Base-by-base conservation (phyloP, 2,113 vertebrate species). In the Anarhynchus alexandrinus region DNA sequence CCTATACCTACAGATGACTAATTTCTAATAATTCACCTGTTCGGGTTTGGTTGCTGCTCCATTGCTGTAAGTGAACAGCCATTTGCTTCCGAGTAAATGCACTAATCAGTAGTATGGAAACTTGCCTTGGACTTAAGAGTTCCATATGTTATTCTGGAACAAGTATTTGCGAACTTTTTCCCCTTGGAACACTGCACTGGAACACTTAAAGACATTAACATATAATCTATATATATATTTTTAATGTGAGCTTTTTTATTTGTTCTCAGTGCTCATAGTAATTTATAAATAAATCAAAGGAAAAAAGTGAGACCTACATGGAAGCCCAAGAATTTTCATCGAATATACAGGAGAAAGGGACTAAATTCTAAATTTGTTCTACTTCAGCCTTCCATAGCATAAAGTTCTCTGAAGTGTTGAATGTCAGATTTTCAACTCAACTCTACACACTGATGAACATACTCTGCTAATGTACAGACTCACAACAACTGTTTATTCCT, bases 11-110 rank as follows among this genome's bases (percentile, higher is more conserved):
- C 8, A 57, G 17, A 86, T 15, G 22, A 77, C 20, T 12, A 6
- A 8, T 55, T 88, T 58, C 61, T 64, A 55, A 6, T 23, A 88
- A 59, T 38, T 42, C 22, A 42, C 26, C 47, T 34, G 17, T 12
- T 66, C n/a, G 13, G 13, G 55, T 85, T 34, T 29, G 43, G 45
- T 26, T 57, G 15, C 58, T 61, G 43, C 26, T 47, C 40, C 15
- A 1, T 5, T 13, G 26, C 76, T n/a, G 2, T 9, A 54, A 40
- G 38, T 0, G 0, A 81, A 25, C 0, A 40, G 38, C 36, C n/a
- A 38, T 23, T 62, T 45, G n/a, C 45, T 64, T 74, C 17, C 20
- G 15, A 12, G 25, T 5, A 54, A 69, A 51, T 2, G 15, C 42
- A 43, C 12, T 17, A 55, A 51, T 9, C 22, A 40, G 36, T 6